phyloP scores from a whole-genome alignment of 1,140 invertebrate genomes.

The Rhagoletis zephyria region DNA sequence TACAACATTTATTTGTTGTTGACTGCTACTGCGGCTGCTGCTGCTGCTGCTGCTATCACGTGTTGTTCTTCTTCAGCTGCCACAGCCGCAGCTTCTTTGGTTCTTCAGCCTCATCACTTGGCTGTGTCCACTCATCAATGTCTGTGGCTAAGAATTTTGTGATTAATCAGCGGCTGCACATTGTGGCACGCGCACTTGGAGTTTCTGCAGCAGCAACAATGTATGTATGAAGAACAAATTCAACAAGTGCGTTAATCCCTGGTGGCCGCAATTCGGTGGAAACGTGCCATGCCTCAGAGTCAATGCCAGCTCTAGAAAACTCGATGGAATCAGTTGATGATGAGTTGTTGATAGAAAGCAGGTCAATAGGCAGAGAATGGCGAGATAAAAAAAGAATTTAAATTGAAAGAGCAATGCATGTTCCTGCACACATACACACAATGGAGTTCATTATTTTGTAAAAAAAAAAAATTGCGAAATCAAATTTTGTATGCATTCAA shows the following conservation, averaged over 20 bases:
- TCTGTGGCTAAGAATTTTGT: conserved; percentile 39
- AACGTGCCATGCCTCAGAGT: conserved; percentile 32
- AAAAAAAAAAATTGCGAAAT: too few relatives aligned
- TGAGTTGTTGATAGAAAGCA: conserved; percentile 19
- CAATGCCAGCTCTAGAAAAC: conserved; percentile 15
- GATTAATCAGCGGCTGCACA: conserved; percentile 49
- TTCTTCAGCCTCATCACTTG: neutral
- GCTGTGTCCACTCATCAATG: conserved; percentile 27
- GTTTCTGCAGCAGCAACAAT: neutral
- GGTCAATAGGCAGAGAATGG: conserved; percentile 21
- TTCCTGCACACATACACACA: too few relatives aligned
- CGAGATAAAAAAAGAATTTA: neutral
- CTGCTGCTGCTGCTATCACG: too few relatives aligned
- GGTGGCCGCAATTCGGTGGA: conserved; percentile 32
- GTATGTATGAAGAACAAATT: neutral
- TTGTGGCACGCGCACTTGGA: conserved; percentile 33
- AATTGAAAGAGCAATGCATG: neutral
- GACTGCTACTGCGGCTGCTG: neutral
- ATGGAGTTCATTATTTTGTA: too few relatives aligned
- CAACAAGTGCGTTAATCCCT: conserved; percentile 40
- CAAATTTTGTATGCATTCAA: too few relatives aligned
- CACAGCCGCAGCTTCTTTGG: neutral
- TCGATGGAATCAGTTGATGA: neutral
- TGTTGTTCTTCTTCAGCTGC: neutral
- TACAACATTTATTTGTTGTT: neutral